Percentiles rank a stretch among this genome's conserved stretches.
phyloP scores from a whole-genome alignment of 1,140 invertebrate genomes.

The Lineus longissimus region DNA sequence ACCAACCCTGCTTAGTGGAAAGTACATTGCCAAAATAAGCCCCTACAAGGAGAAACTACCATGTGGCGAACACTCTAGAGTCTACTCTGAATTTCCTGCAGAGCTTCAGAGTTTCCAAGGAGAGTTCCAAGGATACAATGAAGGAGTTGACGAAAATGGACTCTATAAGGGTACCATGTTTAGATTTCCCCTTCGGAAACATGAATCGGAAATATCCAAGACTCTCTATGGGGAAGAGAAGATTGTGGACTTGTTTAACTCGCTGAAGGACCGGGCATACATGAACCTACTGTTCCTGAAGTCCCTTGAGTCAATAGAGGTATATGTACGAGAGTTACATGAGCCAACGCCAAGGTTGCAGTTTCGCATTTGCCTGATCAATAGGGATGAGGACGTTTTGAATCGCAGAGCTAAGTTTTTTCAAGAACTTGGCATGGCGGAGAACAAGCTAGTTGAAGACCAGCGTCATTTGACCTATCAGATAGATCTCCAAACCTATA shows the following conservation, averaged over 20 bases:
- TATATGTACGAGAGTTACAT: constrained; percentile 6
- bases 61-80: constrained; percentile 13
- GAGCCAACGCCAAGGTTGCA: not conserved
- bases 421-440: not conserved
- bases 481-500: constrained; percentile 9
- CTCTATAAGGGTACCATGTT: constrained; percentile 32
- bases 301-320: constrained; percentile 16
- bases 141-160: constrained; percentile 20
- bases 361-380: not conserved
- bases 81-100: constrained; percentile 8
- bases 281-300: constrained; percentile 27
- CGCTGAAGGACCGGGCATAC: constrained; percentile 22
- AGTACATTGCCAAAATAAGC: constrained; percentile 33
- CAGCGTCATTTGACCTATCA: not conserved
- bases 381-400: not conserved
- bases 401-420: not conserved
- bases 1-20: constrained; percentile 37
- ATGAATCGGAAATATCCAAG: constrained; percentile 18
- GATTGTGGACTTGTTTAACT: constrained; percentile 20
- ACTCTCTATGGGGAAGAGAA: constrained; percentile 23
- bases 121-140: constrained; percentile 15
- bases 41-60: constrained; percentile 25
- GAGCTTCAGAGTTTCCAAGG: constrained; percentile 6
- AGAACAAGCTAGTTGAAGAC: not conserved
- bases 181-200: constrained; percentile 27